A percentile compares a stretch with the other conserved stretches of the same genome.
phyloP scores from a whole-genome alignment of 2,113 vertebrate species.

The Labrus mixtus region DNA sequence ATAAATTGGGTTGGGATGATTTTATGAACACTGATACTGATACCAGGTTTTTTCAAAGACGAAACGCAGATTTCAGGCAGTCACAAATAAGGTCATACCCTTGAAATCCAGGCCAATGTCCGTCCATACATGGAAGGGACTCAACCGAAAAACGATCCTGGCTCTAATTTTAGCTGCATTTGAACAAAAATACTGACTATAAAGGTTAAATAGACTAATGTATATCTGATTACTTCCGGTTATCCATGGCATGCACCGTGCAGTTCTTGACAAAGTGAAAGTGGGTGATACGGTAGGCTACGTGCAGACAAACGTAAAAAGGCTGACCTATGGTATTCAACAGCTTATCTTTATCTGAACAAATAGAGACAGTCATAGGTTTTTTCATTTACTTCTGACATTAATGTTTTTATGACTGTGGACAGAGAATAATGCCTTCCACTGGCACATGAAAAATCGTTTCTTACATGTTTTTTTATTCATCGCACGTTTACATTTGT shows the following conservation, averaged over 20 bases:
- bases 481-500: background rate
- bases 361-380: no score
- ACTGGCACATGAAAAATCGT: no score
- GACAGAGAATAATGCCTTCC: background rate
- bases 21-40: background rate
- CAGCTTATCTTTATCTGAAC: no score
- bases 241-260: background rate
- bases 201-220: background rate
- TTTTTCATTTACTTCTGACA: no score
- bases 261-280: slow-evolving; percentile 18
- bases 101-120: slow-evolving; percentile 33
- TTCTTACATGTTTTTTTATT: background rate
- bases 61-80: background rate
- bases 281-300: background rate
- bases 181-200: background rate
- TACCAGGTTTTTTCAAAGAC: background rate
- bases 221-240: background rate
- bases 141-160: background rate
- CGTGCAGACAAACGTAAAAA: background rate
- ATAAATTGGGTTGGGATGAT: background rate
- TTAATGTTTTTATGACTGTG: background rate
- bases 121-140: background rate
- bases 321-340: no score
- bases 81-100: slow-evolving; percentile 1
- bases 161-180: background rate